These are phyloP conservation scores for Achlya flavicornis DNA, from an alignment of 2,888 invertebrate genomes.

Conservation along the genomic window DNA sequence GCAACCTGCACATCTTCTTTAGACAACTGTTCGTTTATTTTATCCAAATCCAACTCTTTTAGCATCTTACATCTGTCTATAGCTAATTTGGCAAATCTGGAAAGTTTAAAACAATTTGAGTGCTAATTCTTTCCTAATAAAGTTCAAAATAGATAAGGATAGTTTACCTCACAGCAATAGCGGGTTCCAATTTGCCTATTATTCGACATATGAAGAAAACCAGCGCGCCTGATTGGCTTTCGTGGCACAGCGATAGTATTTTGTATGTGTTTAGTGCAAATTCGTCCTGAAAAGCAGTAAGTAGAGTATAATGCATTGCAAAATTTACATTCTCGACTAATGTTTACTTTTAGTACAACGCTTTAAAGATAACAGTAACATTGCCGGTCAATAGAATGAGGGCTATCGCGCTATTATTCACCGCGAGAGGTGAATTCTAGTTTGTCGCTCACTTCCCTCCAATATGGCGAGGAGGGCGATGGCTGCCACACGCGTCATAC, in stretches of 20 bases:
- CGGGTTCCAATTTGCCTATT: conserved; percentile 86
- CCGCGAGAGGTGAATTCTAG: too few relatives aligned
- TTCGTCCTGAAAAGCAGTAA: conserved; percentile 80
- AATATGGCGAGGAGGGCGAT: too few relatives aligned
- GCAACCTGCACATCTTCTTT: conserved; percentile 88
- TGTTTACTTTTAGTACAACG: too few relatives aligned
- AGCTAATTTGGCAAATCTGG: conserved; percentile 86
- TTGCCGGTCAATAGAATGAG: too few relatives aligned
- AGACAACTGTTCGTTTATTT: conserved; percentile 85
- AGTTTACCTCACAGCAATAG: conserved; percentile 63
- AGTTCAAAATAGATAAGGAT: not conserved
- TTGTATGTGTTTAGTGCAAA: conserved; percentile 87
- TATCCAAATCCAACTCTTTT: conserved; percentile 84
- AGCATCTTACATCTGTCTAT: conserved; percentile 87
- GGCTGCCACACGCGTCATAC: too few relatives aligned
- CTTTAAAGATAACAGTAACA: too few relatives aligned
- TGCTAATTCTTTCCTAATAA: not conserved
- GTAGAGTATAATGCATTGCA: conserved; percentile 10
- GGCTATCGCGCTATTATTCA: too few relatives aligned
- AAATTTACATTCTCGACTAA: too few relatives aligned
- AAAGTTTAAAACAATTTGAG: conserved; percentile 17
- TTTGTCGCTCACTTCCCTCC: too few relatives aligned
- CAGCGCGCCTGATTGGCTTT: conserved; percentile 88
- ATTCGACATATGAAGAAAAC: conserved; percentile 88
- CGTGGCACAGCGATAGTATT: conserved; percentile 87